These are phyloP conservation scores for Drosophila diplacantha DNA, from an alignment of 2,888 invertebrate genomes.

Conservation along the genomic window DNA sequence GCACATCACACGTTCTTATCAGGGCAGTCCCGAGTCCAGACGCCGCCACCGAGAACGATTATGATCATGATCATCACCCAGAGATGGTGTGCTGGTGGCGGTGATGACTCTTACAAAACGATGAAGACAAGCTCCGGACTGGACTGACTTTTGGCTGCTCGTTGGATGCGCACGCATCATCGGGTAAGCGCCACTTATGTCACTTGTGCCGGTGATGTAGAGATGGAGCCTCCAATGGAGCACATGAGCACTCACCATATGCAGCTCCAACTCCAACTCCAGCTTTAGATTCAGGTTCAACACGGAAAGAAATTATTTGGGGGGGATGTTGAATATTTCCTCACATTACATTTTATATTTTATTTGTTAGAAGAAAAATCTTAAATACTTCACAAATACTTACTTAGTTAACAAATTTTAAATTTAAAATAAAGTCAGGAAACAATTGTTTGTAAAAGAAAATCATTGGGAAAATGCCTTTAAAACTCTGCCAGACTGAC, in stretches of 20 bases:
- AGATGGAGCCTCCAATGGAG: slow-evolving; percentile 58
- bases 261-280: slow-evolving; percentile 35
- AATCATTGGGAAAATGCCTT: background rate
- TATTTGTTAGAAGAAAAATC: background rate
- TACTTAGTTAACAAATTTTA: background rate
- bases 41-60: slow-evolving; percentile 8
- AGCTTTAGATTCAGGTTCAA: slow-evolving; percentile 54
- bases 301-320: slow-evolving; percentile 1
- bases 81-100: background rate
- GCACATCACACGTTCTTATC: slow-evolving; percentile 62
- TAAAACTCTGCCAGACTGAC: background rate
- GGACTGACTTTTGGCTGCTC: slow-evolving; percentile 48
- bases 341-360: fast-evolving
- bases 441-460: background rate
- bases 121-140: slow-evolving; percentile 48
- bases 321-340: background rate
- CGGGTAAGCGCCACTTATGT: slow-evolving; percentile 74
- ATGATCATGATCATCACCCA: slow-evolving; percentile 8
- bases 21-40: slow-evolving; percentile 30
- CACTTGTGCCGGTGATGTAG: slow-evolving; percentile 72
- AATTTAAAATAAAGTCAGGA: no score
- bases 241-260: slow-evolving; percentile 45
- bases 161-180: slow-evolving; percentile 73
- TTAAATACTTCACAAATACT: background rate
- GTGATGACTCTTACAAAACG: slow-evolving; percentile 63